phyloP scores from a whole-genome alignment of 2,888 invertebrate species.

The Philereme transversata region DNA sequence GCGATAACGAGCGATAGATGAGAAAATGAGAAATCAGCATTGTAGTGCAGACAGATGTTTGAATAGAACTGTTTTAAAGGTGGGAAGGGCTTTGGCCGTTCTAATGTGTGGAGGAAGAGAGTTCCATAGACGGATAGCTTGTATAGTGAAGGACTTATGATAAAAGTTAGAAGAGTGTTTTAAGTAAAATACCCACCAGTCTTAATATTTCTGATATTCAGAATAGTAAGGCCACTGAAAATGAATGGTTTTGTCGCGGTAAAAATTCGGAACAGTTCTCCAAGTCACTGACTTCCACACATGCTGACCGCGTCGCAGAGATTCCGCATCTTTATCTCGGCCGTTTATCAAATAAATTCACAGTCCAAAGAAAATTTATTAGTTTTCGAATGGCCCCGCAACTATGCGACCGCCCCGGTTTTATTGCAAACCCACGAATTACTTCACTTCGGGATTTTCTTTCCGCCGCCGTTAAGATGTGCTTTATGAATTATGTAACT shows the following conservation, averaged over 20 bases:
- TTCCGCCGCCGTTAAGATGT: constrained; percentile 42
- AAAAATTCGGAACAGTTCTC: neutral
- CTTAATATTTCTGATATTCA: no score
- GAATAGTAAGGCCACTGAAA: no score
- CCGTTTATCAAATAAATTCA: constrained; percentile 80
- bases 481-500: constrained; percentile 47
- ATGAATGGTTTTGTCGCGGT: neutral
- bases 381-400: constrained; percentile 72
- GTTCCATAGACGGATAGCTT: no score
- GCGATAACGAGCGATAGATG: no score
- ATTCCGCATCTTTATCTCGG: constrained; percentile 65
- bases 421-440: constrained; percentile 66
- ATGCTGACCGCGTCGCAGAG: constrained; percentile 57
- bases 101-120: no score
- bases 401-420: constrained; percentile 59
- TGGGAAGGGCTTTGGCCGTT: no score
- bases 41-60: no score
- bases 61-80: no score
- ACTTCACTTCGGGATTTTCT: constrained; percentile 53
- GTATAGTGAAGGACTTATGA: no score
- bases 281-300: constrained; percentile 30
- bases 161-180: no score
- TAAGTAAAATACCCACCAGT: no score
- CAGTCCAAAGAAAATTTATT: constrained; percentile 74
- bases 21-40: no score